Percentiles rank a stretch among this genome's conserved stretches.
phyloP scores from a whole-genome alignment of 2,888 invertebrate species.

The Drosophila parthenogenetica region DNA sequence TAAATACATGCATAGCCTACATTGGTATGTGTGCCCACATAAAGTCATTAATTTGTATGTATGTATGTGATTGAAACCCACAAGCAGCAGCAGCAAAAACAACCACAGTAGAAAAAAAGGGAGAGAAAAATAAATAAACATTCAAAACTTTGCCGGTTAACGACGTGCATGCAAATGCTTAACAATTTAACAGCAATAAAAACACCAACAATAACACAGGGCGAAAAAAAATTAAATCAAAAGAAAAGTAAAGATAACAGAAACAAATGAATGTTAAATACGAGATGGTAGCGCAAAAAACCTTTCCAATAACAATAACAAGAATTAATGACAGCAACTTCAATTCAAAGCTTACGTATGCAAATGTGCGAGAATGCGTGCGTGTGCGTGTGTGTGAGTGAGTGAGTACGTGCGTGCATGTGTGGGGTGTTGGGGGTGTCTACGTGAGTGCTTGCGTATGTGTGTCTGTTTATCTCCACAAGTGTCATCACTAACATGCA shows the following conservation, averaged over 20 bases:
- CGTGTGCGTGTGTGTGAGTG: background rate
- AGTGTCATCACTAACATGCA: background rate
- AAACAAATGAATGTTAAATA: slow-evolving; percentile 20
- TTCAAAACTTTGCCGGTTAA: slow-evolving; percentile 53
- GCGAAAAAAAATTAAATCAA: slow-evolving; percentile 23
- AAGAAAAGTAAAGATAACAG: slow-evolving; percentile 11
- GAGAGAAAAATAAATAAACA: slow-evolving; percentile 42
- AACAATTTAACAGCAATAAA: slow-evolving; percentile 63
- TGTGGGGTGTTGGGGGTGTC: background rate
- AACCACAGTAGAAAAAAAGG: slow-evolving; percentile 34
- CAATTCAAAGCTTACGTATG: slow-evolving; percentile 11
- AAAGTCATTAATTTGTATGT: slow-evolving; percentile 55
- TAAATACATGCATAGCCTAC: slow-evolving; percentile 17
- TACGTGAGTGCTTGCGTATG: too few relatives aligned
- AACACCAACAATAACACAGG: slow-evolving; percentile 32
- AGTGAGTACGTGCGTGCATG: background rate
- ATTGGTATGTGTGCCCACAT: slow-evolving; percentile 28
- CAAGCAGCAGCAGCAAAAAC: slow-evolving; percentile 6
- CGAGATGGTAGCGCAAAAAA: slow-evolving; percentile 35
- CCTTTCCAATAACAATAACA: slow-evolving; percentile 43
- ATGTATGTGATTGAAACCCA: slow-evolving; percentile 46
- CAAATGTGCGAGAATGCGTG: background rate
- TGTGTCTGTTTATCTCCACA: too few relatives aligned
- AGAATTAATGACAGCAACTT: slow-evolving; percentile 13
- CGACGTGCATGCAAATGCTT: slow-evolving; percentile 74